Evolutionary conservation across 2,797 vertebrate genomes (phyloP).

Genomic region (Anguilla anguilla): DNA sequence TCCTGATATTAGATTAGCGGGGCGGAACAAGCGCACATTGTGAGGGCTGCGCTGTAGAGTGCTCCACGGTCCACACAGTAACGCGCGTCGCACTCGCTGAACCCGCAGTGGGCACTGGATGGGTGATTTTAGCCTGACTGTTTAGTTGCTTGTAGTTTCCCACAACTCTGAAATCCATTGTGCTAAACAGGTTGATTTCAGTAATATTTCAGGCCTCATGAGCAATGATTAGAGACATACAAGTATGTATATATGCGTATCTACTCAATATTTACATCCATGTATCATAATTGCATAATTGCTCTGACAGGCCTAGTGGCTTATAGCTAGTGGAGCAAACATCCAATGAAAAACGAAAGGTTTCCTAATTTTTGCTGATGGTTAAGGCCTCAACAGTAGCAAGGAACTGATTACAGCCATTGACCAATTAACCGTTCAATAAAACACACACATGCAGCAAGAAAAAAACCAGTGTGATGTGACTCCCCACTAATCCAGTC

Average conservation of each 20-base stretch:
- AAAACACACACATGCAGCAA: not conserved
- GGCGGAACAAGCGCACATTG: conserved; percentile 3
- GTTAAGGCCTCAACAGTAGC: not conserved
- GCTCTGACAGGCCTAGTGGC: not conserved
- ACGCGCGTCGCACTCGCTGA: not conserved
- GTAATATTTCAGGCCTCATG: not conserved
- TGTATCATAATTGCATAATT: not conserved
- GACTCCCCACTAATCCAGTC: not conserved
- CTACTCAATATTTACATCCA: too few relatives aligned
- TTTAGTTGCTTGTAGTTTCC: not conserved
- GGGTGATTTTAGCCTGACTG: not conserved
- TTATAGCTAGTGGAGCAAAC: not conserved
- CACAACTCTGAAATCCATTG: not conserved
- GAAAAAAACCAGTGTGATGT: not conserved
- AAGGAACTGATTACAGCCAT: not conserved
- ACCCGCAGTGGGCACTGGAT: not conserved
- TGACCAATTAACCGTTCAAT: not conserved
- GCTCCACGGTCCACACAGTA: not conserved
- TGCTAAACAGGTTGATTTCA: too few relatives aligned
- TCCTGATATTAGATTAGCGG: conserved; percentile 29
- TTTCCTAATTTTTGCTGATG: not conserved
- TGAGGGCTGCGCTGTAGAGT: not conserved
- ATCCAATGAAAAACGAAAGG: not conserved
- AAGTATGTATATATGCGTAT: too few relatives aligned
- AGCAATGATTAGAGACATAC: too few relatives aligned